These are phyloP conservation scores for Euglossa dilemma DNA, from an alignment of 1,140 invertebrate genomes.

Conservation along the genomic window DNA sequence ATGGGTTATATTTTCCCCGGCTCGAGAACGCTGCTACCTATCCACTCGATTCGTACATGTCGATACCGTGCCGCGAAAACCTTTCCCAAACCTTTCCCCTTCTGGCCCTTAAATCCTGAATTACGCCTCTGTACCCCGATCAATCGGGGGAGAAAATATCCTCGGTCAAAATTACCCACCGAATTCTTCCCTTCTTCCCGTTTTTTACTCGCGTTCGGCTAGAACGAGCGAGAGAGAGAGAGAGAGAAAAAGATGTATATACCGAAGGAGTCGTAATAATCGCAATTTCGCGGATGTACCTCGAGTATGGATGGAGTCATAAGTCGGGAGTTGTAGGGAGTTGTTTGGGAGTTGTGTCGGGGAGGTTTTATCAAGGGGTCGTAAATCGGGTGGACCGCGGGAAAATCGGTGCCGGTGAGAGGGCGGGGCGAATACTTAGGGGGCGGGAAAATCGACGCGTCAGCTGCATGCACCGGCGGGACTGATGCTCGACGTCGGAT, in stretches of 20 bases:
- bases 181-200: neutral
- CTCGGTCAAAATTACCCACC: neutral
- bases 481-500: constrained; percentile 62
- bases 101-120: too few species aligned
- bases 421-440: neutral
- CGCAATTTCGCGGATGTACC: neutral
- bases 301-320: neutral
- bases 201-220: neutral
- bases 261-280: neutral
- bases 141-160: neutral
- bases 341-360: neutral
- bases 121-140: neutral
- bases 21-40: neutral
- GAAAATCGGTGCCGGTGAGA: constrained; percentile 1
- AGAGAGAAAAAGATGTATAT: too few species aligned
- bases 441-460: constrained; percentile 32
- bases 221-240: too few species aligned
- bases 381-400: constrained; percentile 13
- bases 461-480: constrained; percentile 47
- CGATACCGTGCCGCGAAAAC: neutral
- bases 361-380: constrained; percentile 28
- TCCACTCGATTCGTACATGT: constrained; percentile 10
- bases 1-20: neutral
- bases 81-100: neutral
- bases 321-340: neutral